Evolutionary conservation across 2,113 vertebrate genomes (phyloP), one percentile per base, ranked within the genome.

Genomic region (Chloebia gouldiae): DNA sequence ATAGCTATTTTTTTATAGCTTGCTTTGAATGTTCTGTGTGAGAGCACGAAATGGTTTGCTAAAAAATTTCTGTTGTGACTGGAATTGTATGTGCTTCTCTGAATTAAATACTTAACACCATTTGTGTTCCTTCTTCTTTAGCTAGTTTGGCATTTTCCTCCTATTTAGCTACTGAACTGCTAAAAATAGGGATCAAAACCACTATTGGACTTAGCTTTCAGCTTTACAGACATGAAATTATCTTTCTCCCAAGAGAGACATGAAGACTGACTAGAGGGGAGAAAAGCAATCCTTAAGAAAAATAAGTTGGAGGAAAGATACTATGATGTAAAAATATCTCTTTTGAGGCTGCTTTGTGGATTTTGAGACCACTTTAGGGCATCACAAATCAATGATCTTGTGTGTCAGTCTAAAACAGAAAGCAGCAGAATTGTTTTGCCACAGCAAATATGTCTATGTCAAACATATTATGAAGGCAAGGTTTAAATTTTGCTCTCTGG

Each of bases 401-500:
- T 33, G 10, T 79, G 44, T 47, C 49, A 39, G 2, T 40, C 24
- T n/a, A 50, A 91, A 69, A 22, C 12, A 84, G 44, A 86, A 69
- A 93, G 72, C 31, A 95, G 70, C 66, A 85, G 51, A 68, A 71
- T 39, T 35, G 31, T 51, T 96, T 68, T 93, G 75, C 72, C 71
- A 23, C 61, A 95, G 81, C 66, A 80, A 3, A n/a, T n/a, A n/a
- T 81, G 33, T 57, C 63, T 78, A 5, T 65, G 31, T 81, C 75
- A 85, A 88, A 49, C 35, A 39, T 66, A 13, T 82, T 68, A 17
- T 45, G 37, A 61, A 78, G 53, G 42, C 3, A 2, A 30, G 35
- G 39, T 89, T 96, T 95, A 82, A 96, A 53, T 90, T 94, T 79
- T 86, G 35, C 40, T 86, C 66, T 93, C 81, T 94, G 37, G 70